Conservation (phyloP, 2,888 invertebrate genomes). For the Stenichneumon culpator region DNA sequence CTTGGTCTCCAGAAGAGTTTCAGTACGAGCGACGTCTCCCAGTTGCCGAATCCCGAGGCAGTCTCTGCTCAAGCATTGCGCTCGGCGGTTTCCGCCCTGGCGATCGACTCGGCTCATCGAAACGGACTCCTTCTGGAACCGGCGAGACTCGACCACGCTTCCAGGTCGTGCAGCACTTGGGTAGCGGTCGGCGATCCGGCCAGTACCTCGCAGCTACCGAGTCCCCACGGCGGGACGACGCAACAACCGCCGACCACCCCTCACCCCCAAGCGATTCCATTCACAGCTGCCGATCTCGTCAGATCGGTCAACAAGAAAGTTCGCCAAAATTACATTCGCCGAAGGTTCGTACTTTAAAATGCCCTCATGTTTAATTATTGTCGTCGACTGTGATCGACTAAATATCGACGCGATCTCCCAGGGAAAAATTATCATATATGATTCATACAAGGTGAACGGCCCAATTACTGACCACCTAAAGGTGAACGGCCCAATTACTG, state of each 20-base stretch:
- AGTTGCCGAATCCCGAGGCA: conserved; percentile 87
- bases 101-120: conserved; percentile 87
- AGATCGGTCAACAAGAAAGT: conserved; percentile 94
- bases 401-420: neutral
- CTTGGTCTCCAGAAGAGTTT: conserved; percentile 94
- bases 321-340: conserved; percentile 92
- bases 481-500: too few species aligned
- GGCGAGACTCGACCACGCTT: conserved; percentile 88
- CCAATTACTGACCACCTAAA: too few species aligned
- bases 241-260: conserved; percentile 81
- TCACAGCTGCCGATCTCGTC: conserved; percentile 90
- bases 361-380: neutral
- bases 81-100: conserved; percentile 87
- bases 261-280: conserved; percentile 86
- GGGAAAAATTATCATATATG: neutral
- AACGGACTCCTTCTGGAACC: conserved; percentile 87
- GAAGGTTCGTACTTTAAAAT: conserved; percentile 82
- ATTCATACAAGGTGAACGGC: too few species aligned
- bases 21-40: conserved; percentile 92
- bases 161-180: conserved; percentile 94
- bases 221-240: conserved; percentile 90
- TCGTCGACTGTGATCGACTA: neutral
- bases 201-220: conserved; percentile 93
- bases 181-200: conserved; percentile 92
- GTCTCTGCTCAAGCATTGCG: conserved; percentile 80